These are phyloP conservation scores for Lithobius niger DNA, from an alignment of 1,140 invertebrate genomes.

Conservation along the genomic window DNA sequence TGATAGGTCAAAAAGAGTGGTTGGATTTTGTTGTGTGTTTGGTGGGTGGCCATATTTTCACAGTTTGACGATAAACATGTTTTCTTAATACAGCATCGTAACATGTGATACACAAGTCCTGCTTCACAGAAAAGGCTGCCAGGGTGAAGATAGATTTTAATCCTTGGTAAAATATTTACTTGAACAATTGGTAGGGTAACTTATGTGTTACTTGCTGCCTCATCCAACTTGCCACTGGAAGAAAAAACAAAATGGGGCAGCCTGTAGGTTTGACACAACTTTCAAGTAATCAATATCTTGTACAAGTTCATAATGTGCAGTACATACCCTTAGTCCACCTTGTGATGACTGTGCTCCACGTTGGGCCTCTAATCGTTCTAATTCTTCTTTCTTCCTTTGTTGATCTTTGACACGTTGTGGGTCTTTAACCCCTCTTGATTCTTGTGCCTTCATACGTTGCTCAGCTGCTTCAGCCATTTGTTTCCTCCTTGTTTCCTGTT, in stretches of 20 bases:
- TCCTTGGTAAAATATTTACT: no score
- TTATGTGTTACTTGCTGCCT: no score
- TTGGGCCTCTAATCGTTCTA: constrained; percentile 35
- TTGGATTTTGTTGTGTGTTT: no score
- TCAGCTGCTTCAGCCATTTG: constrained; percentile 45
- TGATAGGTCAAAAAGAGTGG: no score
- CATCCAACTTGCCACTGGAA: neutral
- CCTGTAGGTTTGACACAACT: no score
- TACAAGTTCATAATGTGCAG: neutral
- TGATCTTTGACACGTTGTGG: constrained; percentile 37
- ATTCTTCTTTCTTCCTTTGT: constrained; percentile 37
- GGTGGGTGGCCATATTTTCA: no score
- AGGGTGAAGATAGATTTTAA: no score
- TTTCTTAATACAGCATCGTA: no score
- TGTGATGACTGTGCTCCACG: constrained; percentile 24
- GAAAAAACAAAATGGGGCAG: neutral
- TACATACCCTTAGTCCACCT: constrained; percentile 17
- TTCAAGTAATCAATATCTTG: neutral
- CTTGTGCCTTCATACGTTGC: constrained; percentile 36
- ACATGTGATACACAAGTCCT: no score
- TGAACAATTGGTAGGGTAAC: no score
- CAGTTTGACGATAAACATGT: no score
- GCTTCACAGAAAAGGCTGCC: no score
- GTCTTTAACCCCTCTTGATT: constrained; percentile 42
- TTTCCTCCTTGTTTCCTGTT: constrained; percentile 42